Evolutionary conservation across 2,797 vertebrate genomes (phyloP).

Genomic region (Phaenicophaeus curvirostris): DNA sequence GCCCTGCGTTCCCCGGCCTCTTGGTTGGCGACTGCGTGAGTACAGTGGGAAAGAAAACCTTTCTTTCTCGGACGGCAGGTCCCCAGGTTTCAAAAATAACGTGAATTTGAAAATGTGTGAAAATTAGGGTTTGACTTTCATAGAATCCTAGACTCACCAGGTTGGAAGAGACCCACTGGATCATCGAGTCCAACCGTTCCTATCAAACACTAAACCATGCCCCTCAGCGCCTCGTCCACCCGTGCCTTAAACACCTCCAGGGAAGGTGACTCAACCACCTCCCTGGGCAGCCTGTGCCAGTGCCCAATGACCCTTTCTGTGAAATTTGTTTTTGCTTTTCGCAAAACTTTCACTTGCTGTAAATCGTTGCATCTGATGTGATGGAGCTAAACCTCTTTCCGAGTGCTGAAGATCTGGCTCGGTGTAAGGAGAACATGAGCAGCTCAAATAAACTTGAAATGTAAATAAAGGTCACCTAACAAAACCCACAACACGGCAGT

Average conservation of each 20-base stretch:
- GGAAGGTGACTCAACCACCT: too few species aligned
- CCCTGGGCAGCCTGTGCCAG: too few species aligned
- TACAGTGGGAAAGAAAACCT: neutral
- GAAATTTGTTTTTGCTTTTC: too few species aligned
- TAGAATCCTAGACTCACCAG: too few species aligned
- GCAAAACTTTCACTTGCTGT: neutral
- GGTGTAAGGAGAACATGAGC: neutral
- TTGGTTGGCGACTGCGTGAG: neutral
- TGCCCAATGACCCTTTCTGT: too few species aligned
- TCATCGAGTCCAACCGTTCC: too few species aligned
- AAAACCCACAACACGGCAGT: rapidly evolving
- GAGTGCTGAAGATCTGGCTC: neutral
- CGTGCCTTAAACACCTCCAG: too few species aligned
- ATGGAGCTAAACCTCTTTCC: neutral
- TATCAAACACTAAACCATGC: too few species aligned
- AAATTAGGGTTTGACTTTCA: neutral
- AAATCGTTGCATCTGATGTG: neutral
- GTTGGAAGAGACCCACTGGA: too few species aligned
- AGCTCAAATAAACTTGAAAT: neutral
- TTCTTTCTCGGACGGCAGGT: neutral
- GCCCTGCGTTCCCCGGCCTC: neutral
- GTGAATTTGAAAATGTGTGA: neutral
- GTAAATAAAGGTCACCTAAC: neutral
- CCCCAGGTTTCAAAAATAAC: neutral
- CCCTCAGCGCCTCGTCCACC: too few species aligned